Percentiles rank a stretch among this genome's conserved stretches.
Conservation (phyloP, 2,888 invertebrate species). For the Acrobasis suavella region DNA sequence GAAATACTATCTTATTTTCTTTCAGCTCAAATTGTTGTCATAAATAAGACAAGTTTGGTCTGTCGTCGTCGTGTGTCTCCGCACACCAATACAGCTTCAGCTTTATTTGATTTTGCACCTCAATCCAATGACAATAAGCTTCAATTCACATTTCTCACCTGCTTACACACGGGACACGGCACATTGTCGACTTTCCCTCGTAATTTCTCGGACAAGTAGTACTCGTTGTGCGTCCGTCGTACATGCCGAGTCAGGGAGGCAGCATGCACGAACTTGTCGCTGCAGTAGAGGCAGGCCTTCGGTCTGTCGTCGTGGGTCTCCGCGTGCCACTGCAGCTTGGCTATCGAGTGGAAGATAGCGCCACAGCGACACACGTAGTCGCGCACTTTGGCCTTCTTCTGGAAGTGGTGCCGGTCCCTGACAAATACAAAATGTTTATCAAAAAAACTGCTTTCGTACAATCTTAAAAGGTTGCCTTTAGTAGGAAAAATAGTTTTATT, state of each 20-base stretch:
- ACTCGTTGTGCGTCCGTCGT: conserved; percentile 89
- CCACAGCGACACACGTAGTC: conserved; percentile 91
- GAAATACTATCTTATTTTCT: no score
- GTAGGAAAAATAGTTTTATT: no score
- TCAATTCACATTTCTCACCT: conserved; percentile 42
- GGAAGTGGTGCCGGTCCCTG: conserved; percentile 88
- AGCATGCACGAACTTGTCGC: conserved; percentile 92
- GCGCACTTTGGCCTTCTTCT: conserved; percentile 85
- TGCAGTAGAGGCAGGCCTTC: conserved; percentile 92
- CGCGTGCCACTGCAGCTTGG: conserved; percentile 92
- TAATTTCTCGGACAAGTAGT: conserved; percentile 85
- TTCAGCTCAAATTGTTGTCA: no score
- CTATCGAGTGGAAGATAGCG: conserved; percentile 90
- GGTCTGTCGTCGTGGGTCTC: conserved; percentile 92
- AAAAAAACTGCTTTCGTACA: background rate
- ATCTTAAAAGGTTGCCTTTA: no score
- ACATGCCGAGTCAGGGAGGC: conserved; percentile 93
- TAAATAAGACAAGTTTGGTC: no score
- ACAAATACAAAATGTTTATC: background rate
- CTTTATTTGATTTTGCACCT: no score
- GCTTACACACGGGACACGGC: conserved; percentile 89
- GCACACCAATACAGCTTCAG: no score
- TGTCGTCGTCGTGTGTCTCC: no score
- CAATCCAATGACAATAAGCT: background rate
- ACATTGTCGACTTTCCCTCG: conserved; percentile 86